Conservation (phyloP, 2,888 invertebrate species). For the Lasioglossum lativentre region DNA sequence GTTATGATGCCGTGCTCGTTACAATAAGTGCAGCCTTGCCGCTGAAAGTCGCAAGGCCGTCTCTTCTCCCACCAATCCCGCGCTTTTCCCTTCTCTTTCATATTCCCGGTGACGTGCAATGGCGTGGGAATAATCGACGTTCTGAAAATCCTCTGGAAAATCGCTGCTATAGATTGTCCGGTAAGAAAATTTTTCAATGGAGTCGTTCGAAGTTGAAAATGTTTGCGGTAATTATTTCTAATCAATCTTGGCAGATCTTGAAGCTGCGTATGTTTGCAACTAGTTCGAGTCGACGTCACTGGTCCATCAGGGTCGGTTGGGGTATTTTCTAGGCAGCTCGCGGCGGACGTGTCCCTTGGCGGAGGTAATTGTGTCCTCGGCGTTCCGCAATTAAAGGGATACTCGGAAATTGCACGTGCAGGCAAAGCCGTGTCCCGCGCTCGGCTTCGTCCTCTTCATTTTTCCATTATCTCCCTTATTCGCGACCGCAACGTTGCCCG, state of each 20-base stretch:
- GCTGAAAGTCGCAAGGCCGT: constrained; percentile 80
- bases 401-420: constrained; percentile 71
- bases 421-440: constrained; percentile 26
- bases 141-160: neutral
- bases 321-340: constrained; percentile 1
- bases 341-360: constrained; percentile 11
- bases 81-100: constrained; percentile 44
- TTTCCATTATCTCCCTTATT: constrained; percentile 55
- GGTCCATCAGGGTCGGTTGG: neutral
- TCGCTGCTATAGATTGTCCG: neutral
- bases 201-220: too few relatives aligned
- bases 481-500: constrained; percentile 50
- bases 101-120: constrained; percentile 19
- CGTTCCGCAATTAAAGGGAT: constrained; percentile 74
- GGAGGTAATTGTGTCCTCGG: constrained; percentile 53
- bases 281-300: neutral
- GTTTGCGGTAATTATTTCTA: too few relatives aligned
- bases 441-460: constrained; percentile 36
- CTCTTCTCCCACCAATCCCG: constrained; percentile 66
- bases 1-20: constrained; percentile 64
- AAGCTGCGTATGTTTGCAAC: neutral
- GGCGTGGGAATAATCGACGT: constrained; percentile 11
- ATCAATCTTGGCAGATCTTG: neutral
- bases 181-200: too few relatives aligned
- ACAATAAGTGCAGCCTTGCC: constrained; percentile 78